A percentile compares a stretch with the other conserved stretches of the same genome.
These are phyloP conservation scores for Xyrichtys novacula DNA, from an alignment of 2,797 vertebrate genomes.

Conservation along the genomic window DNA sequence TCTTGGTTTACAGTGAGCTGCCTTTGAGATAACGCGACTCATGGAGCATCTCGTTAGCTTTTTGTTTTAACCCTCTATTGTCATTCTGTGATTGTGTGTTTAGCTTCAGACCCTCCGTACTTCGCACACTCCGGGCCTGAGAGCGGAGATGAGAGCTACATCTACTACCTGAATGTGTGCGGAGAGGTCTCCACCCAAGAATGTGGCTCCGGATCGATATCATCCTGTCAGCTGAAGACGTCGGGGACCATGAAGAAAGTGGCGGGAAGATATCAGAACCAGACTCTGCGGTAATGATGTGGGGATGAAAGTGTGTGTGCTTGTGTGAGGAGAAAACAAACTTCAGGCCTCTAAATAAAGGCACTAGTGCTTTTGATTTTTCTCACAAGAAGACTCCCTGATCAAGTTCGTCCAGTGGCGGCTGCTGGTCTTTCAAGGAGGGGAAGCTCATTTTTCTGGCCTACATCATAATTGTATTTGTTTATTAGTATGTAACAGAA, in stretches of 20 bases:
- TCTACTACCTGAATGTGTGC: conserved; percentile 92
- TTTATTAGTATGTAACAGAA: too few species aligned
- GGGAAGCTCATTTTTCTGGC: too few species aligned
- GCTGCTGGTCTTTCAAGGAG: too few species aligned
- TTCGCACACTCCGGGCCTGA: conserved; percentile 61
- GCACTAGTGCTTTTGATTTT: too few species aligned
- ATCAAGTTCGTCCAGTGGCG: too few species aligned
- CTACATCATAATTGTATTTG: too few species aligned
- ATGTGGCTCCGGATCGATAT: conserved; percentile 73
- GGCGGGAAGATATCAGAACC: conserved; percentile 89
- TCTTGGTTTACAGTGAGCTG: too few species aligned
- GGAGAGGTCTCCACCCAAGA: conserved; percentile 55
- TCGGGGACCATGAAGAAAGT: conserved; percentile 64
- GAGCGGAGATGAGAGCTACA: conserved; percentile 82
- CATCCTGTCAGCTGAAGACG: conserved; percentile 90
- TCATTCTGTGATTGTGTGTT: conserved; percentile 15
- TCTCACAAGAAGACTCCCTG: too few species aligned
- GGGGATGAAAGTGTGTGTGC: not conserved
- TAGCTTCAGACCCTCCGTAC: conserved; percentile 65
- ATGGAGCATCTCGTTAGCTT: too few species aligned
- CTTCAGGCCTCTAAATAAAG: too few species aligned
- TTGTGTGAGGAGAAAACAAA: too few species aligned
- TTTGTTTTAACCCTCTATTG: not conserved
- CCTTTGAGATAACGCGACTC: too few species aligned
- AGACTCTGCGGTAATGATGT: conserved; percentile 88